Evolutionary conservation across 2,888 invertebrate genomes (phyloP), one percentile per base, ranked within the genome.

Genomic region (Blera fallax): DNA sequence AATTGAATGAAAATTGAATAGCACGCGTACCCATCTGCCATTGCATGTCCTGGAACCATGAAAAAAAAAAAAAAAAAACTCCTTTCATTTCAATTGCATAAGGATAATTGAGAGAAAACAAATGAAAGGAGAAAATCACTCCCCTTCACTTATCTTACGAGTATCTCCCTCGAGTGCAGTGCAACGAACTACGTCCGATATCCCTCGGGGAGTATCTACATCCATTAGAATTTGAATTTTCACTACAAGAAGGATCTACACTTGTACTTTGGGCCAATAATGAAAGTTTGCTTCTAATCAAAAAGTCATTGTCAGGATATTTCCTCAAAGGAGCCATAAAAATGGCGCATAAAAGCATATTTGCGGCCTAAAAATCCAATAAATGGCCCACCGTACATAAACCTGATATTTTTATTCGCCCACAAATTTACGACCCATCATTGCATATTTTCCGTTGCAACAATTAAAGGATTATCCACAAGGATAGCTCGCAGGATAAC

Each of bases 11-110:
- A 50, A 24, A 24, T 54, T 54, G 29, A 54, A 16, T 8, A 29
- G n/a, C 11, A 32, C 27, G 43, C 60, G 24, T 58, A 56, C 21
- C 7, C 52, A 8, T 40, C 32, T n/a, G 21, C 10, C 21, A 34
- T 64, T 77, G 69, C 58, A 69, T 60, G 69, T 62, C 32, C 29
- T 24, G 24, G 14, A n/a, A 52, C 27, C 69, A 77, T 65, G 58
- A 77, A 50, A 29, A 3, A 50, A 34, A 21, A 60, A 77, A 58
- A 50, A 77, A 50, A 29, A 3, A 50, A 34, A 21, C 27, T 18
- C 0, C 10, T 14, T 69, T 43, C 52, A 52, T 60, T 40, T 58
- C 77, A 69, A 77, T 62, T 67, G 67, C 76, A 76, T 76, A 67
- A 76, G 58, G 48, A 58, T 67, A 76, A 76, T 76, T 76, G 48